A percentile compares a stretch with the other conserved stretches of the same genome.
Evolutionary conservation across 1,140 invertebrate genomes (phyloP).

Genomic region (Bombus difficillimus): DNA sequence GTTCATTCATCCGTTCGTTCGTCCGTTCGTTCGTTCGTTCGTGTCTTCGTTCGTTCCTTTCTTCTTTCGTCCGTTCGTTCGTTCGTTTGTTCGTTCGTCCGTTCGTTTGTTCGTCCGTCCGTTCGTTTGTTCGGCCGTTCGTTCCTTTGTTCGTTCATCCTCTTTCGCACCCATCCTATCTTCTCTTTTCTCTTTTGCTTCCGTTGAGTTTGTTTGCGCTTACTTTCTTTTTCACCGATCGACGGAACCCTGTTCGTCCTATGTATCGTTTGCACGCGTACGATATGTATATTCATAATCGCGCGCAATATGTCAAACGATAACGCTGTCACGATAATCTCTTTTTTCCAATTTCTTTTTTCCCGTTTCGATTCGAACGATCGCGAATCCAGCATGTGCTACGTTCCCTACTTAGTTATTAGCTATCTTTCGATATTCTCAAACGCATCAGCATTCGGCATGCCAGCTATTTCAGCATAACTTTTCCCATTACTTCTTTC

Average conservation of each 20-base stretch:
- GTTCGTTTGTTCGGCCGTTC: no score
- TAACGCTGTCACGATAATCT: neutral
- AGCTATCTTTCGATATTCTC: constrained; percentile 10
- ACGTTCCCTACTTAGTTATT: constrained; percentile 4
- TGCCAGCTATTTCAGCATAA: neutral
- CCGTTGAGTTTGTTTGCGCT: neutral
- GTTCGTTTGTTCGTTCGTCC: no score
- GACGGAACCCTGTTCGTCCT: neutral
- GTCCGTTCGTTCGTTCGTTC: no score
- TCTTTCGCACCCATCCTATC: no score
- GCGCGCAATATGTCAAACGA: neutral
- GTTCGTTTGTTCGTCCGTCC: fast-evolving
- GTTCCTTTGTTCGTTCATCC: no score
- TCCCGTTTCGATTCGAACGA: neutral
- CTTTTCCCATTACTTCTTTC: neutral
- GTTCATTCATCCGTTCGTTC: no score
- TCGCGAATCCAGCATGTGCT: constrained; percentile 5
- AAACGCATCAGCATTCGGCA: neutral
- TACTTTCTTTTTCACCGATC: neutral
- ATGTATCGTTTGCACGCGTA: neutral
- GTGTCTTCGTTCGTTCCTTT: fast-evolving
- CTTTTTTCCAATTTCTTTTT: neutral
- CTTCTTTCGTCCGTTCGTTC: fast-evolving
- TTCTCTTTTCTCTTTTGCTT: no score
- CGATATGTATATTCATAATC: neutral